A percentile compares a stretch with the other conserved stretches of the same genome.
Conservation (phyloP, 2,888 invertebrate genomes). For the Rhamphomyia laevipes region DNA sequence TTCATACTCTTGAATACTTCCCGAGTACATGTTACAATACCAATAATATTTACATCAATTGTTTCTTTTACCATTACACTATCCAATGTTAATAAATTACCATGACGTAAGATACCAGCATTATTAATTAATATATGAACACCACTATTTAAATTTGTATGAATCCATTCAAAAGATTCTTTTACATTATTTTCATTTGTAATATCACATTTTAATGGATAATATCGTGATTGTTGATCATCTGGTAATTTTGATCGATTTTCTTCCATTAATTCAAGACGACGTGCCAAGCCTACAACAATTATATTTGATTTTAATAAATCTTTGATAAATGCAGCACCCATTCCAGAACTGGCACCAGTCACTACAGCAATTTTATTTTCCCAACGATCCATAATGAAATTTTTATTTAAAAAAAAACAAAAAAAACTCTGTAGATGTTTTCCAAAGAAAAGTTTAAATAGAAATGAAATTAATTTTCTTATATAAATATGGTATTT, state of each 20-base stretch:
- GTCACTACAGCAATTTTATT: conserved; percentile 51
- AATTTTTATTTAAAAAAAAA: not conserved
- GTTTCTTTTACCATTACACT: conserved; percentile 24
- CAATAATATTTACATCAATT: conserved; percentile 41
- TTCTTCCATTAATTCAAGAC: conserved; percentile 23
- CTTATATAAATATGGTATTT: not conserved
- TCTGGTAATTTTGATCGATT: conserved; percentile 19
- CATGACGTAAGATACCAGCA: conserved; percentile 39
- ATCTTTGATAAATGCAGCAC: conserved; percentile 38
- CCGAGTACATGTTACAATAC: conserved; percentile 38
- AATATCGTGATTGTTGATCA: conserved; percentile 21
- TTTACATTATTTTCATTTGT: conserved; percentile 42
- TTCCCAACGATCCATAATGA: conserved; percentile 43
- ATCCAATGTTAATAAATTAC: conserved; percentile 27
- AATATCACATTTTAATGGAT: conserved; percentile 37
- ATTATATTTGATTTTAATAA: conserved; percentile 41
- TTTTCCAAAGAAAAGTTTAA: no score
- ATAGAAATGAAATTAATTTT: no score
- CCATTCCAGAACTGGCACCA: conserved; percentile 52
- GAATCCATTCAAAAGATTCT: conserved; percentile 41
- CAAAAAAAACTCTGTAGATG: not conserved
- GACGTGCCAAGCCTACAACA: conserved; percentile 43
- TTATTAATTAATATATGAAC: conserved; percentile 49
- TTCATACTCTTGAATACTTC: conserved; percentile 41
- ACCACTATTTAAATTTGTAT: conserved; percentile 39